These are phyloP conservation scores for Danaus melanippus DNA, from an alignment of 1,140 invertebrate species.

Conservation along the genomic window DNA sequence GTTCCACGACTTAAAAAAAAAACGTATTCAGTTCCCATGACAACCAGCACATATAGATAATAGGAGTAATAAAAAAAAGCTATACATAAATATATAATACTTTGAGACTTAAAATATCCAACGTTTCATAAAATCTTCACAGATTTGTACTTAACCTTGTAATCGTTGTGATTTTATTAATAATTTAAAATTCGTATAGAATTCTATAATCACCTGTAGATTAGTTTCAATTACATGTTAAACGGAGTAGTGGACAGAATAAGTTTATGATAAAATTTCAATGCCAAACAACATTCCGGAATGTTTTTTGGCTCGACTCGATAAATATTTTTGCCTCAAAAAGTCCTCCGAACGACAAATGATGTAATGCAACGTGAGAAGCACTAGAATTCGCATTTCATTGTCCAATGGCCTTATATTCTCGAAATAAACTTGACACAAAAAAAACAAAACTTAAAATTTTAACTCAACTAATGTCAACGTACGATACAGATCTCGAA, in stretches of 20 bases:
- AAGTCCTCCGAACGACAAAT: constrained; percentile 20
- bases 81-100: too few relatives aligned
- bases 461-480: constrained; percentile 3
- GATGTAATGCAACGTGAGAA: constrained; percentile 38
- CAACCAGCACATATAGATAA: constrained; percentile 32
- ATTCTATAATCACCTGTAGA: too few relatives aligned
- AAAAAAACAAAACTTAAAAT: neutral
- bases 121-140: too few relatives aligned
- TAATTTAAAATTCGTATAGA: too few relatives aligned
- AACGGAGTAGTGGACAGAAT: too few relatives aligned
- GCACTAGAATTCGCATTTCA: constrained; percentile 6
- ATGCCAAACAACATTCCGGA: constrained; percentile 42
- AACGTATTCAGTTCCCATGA: constrained; percentile 61
- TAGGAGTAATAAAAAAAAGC: too few relatives aligned
- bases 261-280: too few relatives aligned
- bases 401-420: constrained; percentile 3
- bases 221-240: too few relatives aligned
- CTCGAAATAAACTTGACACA: constrained; percentile 3
- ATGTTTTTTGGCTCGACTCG: constrained; percentile 46
- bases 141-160: too few relatives aligned
- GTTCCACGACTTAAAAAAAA: constrained; percentile 35
- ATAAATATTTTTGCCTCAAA: constrained; percentile 39
- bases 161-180: too few relatives aligned
- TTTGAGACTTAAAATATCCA: too few relatives aligned
- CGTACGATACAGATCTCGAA: too few relatives aligned